Evolutionary conservation across 2,888 invertebrate species (phyloP).

Genomic region (Agrotis puta): DNA sequence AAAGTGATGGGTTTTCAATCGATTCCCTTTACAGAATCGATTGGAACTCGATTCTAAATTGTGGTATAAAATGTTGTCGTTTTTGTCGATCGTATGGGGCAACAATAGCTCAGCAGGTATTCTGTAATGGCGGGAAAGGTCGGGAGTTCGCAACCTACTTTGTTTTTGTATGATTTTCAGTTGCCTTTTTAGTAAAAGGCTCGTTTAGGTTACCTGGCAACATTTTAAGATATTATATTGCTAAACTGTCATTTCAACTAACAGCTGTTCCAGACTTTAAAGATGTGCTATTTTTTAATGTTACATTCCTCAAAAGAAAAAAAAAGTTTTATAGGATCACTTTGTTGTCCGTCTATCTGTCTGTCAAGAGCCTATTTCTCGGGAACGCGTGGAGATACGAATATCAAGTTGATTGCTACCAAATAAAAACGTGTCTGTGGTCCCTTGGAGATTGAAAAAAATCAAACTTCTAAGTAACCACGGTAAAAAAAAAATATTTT

Average conservation of each 20-base stretch:
- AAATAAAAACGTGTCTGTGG: too few species aligned
- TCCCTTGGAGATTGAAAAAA: too few species aligned
- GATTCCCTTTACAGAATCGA: constrained; percentile 41
- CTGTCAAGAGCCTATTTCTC: too few species aligned
- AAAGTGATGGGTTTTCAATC: constrained; percentile 52
- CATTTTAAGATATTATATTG: neutral
- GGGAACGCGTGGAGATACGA: too few species aligned
- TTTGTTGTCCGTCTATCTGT: too few species aligned
- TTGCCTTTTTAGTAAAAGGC: constrained; percentile 11
- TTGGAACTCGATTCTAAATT: constrained; percentile 37
- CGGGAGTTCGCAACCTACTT: constrained; percentile 20
- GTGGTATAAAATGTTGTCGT: constrained; percentile 31
- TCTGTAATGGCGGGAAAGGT: constrained; percentile 43
- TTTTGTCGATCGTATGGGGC: constrained; percentile 32
- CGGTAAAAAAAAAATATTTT: too few species aligned
- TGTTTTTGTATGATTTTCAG: constrained; percentile 34
- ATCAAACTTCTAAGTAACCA: too few species aligned
- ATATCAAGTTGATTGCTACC: too few species aligned
- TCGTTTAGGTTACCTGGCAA: neutral
- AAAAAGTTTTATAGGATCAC: too few species aligned
- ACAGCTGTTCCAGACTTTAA: too few species aligned
- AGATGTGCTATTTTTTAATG: too few species aligned
- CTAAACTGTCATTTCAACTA: neutral
- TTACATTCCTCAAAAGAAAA: too few species aligned
- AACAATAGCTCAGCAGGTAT: constrained; percentile 44